phyloP scores from a whole-genome alignment of 2,797 vertebrate species.

The Varecia variegata region DNA sequence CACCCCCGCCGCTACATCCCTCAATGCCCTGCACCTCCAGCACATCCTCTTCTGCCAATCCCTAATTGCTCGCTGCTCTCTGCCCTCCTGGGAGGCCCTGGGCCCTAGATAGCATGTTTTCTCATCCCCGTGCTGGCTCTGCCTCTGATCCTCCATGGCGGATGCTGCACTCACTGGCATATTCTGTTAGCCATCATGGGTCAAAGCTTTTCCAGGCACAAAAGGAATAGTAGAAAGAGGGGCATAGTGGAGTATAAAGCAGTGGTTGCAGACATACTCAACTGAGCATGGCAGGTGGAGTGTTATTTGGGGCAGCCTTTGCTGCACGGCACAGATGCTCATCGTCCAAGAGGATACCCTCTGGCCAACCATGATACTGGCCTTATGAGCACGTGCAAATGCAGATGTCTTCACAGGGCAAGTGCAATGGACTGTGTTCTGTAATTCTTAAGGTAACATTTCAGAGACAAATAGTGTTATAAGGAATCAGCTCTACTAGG shows the following conservation, averaged over 20 bases:
- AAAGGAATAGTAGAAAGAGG: neutral
- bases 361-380: neutral
- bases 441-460: neutral
- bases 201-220: neutral
- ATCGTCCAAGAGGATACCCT: neutral
- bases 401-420: neutral
- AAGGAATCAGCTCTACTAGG: neutral
- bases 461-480: neutral
- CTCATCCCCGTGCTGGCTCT: neutral
- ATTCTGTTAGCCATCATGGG: neutral
- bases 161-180: neutral
- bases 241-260: neutral
- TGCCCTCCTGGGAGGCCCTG: neutral
- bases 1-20: too few relatives aligned
- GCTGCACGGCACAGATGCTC: neutral
- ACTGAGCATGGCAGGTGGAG: neutral
- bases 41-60: neutral
- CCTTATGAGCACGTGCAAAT: neutral
- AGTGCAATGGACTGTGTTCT: neutral
- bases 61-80: neutral
- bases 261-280: neutral
- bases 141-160: neutral
- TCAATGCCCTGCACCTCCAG: neutral
- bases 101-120: fast-evolving
- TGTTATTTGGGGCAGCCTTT: neutral